Percentiles rank a stretch among this genome's conserved stretches.
phyloP scores from a whole-genome alignment of 2,113 vertebrate species.

The Trachemys scripta region DNA sequence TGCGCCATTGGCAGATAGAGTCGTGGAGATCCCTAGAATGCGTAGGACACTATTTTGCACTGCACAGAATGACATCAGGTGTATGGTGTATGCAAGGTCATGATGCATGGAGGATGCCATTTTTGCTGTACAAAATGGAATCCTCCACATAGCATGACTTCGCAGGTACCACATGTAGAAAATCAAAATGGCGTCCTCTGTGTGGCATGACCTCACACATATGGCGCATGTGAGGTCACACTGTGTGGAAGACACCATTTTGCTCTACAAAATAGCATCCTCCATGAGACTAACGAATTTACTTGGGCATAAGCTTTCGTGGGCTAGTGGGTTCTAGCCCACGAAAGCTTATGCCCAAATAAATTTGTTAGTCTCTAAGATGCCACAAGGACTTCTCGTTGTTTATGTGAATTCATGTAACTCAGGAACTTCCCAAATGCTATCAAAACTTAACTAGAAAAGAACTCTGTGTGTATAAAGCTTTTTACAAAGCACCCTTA shows the following conservation, averaged over 20 bases:
- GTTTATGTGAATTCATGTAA: slow-evolving; percentile 14
- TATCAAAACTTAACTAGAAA: slow-evolving; percentile 43
- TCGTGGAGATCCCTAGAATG: not conserved
- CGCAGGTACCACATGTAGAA: not conserved
- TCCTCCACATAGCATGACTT: not conserved
- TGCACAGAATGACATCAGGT: not conserved
- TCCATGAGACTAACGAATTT: not conserved
- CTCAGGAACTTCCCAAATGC: slow-evolving; percentile 36
- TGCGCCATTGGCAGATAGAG: not conserved
- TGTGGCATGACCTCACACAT: too few species aligned
- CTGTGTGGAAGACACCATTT: not conserved
- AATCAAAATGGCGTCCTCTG: too few species aligned
- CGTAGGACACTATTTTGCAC: not conserved
- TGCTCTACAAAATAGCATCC: not conserved
- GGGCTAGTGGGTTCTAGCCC: too few species aligned
- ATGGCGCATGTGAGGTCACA: not conserved
- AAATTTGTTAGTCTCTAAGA: too few species aligned
- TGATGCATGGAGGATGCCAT: too few species aligned
- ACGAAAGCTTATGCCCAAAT: too few species aligned
- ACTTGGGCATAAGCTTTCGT: too few species aligned
- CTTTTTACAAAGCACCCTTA: slow-evolving; percentile 60
- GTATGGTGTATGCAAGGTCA: not conserved
- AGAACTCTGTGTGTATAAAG: slow-evolving; percentile 29
- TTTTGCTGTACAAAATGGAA: not conserved
- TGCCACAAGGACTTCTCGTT: too few species aligned